A percentile compares a stretch with the other conserved stretches of the same genome.
Conservation (phyloP, 2,113 vertebrate species). For the Cathartes aura region DNA sequence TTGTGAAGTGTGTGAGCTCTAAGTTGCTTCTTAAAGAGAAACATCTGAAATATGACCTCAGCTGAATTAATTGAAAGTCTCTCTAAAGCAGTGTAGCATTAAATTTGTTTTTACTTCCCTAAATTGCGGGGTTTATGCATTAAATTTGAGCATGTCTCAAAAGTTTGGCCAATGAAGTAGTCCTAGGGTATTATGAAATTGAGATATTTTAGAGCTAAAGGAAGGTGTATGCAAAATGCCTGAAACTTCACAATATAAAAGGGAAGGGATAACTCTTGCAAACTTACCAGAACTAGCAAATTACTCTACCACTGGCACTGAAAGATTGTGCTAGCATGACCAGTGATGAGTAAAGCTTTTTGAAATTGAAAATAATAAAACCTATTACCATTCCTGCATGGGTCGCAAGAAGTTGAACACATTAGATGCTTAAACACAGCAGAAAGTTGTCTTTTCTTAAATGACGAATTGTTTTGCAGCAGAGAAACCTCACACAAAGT, state of each 20-base stretch:
- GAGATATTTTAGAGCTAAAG: neutral
- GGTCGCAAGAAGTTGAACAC: slow-evolving; percentile 27
- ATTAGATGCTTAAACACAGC: slow-evolving; percentile 46
- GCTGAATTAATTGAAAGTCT: neutral
- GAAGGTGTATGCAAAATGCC: neutral
- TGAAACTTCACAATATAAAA: neutral
- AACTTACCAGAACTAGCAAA: slow-evolving; percentile 15
- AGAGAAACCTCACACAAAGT: slow-evolving; percentile 49
- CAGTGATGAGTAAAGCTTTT: slow-evolving; percentile 42
- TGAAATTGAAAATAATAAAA: slow-evolving; percentile 54
- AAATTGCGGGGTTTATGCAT: neutral
- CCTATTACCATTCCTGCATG: slow-evolving; percentile 8
- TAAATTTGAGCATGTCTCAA: neutral
- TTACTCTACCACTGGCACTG: neutral
- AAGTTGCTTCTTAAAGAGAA: neutral
- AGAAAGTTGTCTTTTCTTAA: slow-evolving; percentile 66
- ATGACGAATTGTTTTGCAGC: slow-evolving; percentile 56
- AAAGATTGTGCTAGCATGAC: neutral
- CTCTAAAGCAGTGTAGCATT: neutral
- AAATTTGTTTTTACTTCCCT: neutral
- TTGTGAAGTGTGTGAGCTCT: neutral
- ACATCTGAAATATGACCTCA: neutral
- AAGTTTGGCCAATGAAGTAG: neutral
- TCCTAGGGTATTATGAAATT: neutral
- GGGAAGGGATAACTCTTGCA: neutral